Conservation (phyloP, 2,797 vertebrate species). For the Crenuchus spilurus region DNA sequence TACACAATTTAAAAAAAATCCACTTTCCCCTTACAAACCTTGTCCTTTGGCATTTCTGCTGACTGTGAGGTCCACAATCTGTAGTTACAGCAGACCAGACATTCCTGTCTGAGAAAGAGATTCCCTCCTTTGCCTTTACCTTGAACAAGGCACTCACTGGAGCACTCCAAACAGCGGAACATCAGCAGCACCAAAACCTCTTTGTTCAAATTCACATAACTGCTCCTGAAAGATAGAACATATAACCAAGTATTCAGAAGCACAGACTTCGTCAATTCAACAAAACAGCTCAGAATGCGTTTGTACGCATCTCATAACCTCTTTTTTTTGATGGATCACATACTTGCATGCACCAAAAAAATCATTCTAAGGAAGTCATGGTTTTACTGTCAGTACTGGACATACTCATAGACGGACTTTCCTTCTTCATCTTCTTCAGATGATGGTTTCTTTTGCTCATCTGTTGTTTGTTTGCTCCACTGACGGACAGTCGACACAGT, state of each 20-base stretch:
- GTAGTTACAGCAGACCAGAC: constrained; percentile 33
- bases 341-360: no score
- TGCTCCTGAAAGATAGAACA: constrained; percentile 16
- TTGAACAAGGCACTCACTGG: constrained; percentile 29
- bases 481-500: no score
- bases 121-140: constrained; percentile 41
- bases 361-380: no score
- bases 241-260: neutral
- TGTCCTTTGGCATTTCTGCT: neutral
- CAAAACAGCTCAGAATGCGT: neutral
- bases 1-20: neutral
- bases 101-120: constrained; percentile 36
- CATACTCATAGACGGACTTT: no score
- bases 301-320: no score
- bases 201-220: constrained; percentile 19
- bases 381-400: no score
- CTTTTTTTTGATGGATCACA: no score
- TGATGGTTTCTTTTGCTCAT: no score
- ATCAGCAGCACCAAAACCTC: constrained; percentile 38
- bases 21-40: no score
- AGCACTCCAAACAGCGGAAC: constrained; percentile 46
- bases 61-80: constrained; percentile 36
- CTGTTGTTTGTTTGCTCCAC: no score
- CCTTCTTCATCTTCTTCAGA: no score
- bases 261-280: neutral